phyloP scores from a whole-genome alignment of 2,113 vertebrate genomes.

The Spilogale gracilis region DNA sequence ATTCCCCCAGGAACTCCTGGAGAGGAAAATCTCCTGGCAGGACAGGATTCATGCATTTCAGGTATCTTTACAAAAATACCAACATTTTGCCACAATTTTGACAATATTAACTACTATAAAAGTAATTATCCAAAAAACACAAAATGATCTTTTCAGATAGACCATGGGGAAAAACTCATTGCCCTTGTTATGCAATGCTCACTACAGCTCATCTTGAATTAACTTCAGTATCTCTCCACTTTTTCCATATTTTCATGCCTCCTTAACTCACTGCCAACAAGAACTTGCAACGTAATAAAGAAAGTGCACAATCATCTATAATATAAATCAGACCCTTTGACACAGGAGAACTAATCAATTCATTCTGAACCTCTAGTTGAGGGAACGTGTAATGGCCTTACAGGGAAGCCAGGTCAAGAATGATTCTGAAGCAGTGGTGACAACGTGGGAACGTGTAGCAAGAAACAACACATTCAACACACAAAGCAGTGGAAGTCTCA shows the following conservation, averaged over 20 bases:
- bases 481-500: background rate
- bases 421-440: background rate
- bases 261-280: background rate
- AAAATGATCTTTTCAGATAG: background rate
- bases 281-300: background rate
- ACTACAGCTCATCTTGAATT: background rate
- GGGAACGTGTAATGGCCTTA: too few relatives aligned
- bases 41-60: background rate
- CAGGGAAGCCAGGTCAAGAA: background rate
- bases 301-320: background rate
- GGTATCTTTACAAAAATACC: slow-evolving; percentile 12
- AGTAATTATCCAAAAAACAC: background rate
- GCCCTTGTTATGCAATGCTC: background rate
- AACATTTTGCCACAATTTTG: background rate
- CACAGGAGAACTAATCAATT: background rate
- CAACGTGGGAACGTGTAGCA: background rate
- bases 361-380: background rate
- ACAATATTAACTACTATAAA: background rate
- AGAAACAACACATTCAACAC: background rate
- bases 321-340: background rate
- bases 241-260: background rate
- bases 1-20: background rate
- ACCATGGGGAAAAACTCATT: background rate
- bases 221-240: background rate
- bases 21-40: background rate